Conservation (phyloP, 2,113 vertebrate genomes). For the Archilochus colubris region DNA sequence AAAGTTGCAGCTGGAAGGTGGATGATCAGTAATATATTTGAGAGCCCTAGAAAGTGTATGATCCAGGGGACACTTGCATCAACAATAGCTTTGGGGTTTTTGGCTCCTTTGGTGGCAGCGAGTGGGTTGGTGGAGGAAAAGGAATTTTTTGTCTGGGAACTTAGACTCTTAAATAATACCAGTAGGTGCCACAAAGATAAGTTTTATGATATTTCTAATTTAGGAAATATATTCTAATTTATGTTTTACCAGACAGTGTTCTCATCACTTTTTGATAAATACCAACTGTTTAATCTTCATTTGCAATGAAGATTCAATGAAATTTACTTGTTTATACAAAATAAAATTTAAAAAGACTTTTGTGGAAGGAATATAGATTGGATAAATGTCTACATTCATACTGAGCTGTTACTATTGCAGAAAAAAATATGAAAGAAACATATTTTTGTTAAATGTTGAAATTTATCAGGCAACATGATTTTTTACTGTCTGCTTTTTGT, state of each 20-base stretch:
- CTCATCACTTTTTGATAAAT: conserved; percentile 4
- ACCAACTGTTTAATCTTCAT: neutral
- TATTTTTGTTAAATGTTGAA: neutral
- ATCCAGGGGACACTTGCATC: neutral
- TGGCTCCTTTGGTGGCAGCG: neutral
- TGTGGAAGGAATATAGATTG: neutral
- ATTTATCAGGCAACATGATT: neutral
- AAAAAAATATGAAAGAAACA: neutral
- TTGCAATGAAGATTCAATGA: neutral
- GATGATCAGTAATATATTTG: neutral
- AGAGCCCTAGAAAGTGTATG: neutral
- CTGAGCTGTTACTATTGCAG: neutral
- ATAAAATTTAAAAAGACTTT: neutral
- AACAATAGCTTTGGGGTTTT: neutral
- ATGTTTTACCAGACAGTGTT: neutral
- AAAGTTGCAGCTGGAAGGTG: neutral
- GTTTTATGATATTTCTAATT: neutral
- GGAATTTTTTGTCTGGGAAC: neutral
- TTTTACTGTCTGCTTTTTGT: neutral
- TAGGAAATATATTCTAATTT: neutral
- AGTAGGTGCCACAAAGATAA: neutral
- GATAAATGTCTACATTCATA: neutral
- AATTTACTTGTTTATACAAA: neutral
- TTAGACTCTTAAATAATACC: neutral
- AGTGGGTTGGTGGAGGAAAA: neutral